phyloP scores from a whole-genome alignment of 2,888 invertebrate genomes.

The Parnassius mnemosyne region DNA sequence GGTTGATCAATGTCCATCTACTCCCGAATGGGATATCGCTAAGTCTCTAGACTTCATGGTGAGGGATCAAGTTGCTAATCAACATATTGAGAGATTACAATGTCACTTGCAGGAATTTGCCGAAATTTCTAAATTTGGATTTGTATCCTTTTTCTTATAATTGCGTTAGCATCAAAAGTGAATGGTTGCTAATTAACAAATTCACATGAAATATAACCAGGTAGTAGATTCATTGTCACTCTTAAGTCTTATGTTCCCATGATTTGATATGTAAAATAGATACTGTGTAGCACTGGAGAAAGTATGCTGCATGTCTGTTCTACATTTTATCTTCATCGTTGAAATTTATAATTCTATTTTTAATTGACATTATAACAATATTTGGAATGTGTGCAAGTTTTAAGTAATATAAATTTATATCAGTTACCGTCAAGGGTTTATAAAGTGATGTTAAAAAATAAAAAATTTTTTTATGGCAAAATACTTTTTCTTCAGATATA shows the following conservation, averaged over 20 bases:
- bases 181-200: constrained; percentile 19
- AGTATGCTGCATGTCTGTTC: constrained; percentile 16
- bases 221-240: constrained; percentile 17
- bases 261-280: constrained; percentile 15
- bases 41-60: constrained; percentile 50
- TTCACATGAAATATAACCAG: constrained; percentile 16
- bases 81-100: constrained; percentile 48
- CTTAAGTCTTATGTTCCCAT: constrained; percentile 25
- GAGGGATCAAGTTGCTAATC: constrained; percentile 41
- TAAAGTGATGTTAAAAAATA: too few species aligned
- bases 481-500: too few species aligned
- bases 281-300: constrained; percentile 21
- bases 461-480: too few species aligned
- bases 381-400: constrained; percentile 14
- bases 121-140: constrained; percentile 45
- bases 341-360: background rate
- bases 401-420: constrained; percentile 7
- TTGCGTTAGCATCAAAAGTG: constrained; percentile 8
- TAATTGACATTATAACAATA: constrained; percentile 7
- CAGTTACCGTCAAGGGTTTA: too few species aligned
- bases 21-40: constrained; percentile 49
- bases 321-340: constrained; percentile 17
- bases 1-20: constrained; percentile 44
- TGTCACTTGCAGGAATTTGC: constrained; percentile 48
- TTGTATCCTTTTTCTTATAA: constrained; percentile 62